Base-by-base conservation (phyloP, 1,140 invertebrate genomes). In the Rhyzopertha dominica region DNA sequence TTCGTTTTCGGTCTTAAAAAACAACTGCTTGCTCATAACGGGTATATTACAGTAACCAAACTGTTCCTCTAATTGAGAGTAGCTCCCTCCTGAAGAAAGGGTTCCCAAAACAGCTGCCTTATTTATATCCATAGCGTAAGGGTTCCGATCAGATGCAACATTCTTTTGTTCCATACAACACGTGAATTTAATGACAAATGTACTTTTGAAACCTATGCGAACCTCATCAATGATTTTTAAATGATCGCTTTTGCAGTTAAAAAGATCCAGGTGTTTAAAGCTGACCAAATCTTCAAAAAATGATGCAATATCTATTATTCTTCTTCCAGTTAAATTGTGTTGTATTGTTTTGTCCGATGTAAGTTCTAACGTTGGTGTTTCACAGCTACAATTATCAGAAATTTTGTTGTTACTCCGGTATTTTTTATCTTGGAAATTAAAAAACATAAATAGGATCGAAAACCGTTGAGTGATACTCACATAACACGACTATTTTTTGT, bases 41-140 rank as follows among this genome's bases (percentile, higher is more conserved):
- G 58, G n/a, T n/a, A n/a, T n/a, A n/a, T n/a, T n/a, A n/a, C n/a
- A n/a, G n/a, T n/a, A n/a, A n/a, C n/a, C 51, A 14, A 36, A 39
- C 1, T 61, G 13, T 43, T 64, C 55, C 28, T 64, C 42, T 13
- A 63, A 36, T 37, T 61, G 54, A 13, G 49, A 53, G 44, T 47
- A 45, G 13, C 59, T 60, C 23, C 32, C 47, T 9, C 59, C 62
- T 26, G 37, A 54, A 20, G 51, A 31, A 18, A 59, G 42, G n/a
- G 40, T 48, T 28, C 59, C 58, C 24, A 43, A 30, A 23, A 59
- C 53, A 3, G 58, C 52, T 24, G 39, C 42, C 24, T 32, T 35
- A 42, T 62, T 59, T 8, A 60, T 22, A 35, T 56, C 43, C 26
- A 55, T 43, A 1, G 16, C 28, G n/a, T n/a, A n/a, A n/a, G n/a